Evolutionary conservation across 1,140 invertebrate genomes (phyloP).

Genomic region (Ceratina australensis): DNA sequence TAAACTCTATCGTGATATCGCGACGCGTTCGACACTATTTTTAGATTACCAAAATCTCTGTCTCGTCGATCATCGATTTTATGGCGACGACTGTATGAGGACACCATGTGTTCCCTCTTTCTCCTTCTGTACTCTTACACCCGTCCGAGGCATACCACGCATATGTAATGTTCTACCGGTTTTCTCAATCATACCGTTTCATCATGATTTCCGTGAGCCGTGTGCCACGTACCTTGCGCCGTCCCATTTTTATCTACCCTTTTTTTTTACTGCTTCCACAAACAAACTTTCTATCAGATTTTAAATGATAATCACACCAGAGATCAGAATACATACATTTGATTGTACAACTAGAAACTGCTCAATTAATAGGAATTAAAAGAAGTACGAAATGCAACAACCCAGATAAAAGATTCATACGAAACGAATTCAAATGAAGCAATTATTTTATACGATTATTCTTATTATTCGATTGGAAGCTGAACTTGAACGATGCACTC

Average conservation of each 20-base stretch:
- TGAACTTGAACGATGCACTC: neutral
- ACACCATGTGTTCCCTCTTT: slow-evolving; percentile 62
- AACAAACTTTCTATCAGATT: neutral
- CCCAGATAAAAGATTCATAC: too few relatives aligned
- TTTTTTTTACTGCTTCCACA: neutral
- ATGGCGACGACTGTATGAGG: slow-evolving; percentile 42
- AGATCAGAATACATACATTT: too few relatives aligned
- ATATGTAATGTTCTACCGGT: slow-evolving; percentile 48
- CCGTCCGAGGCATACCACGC: slow-evolving; percentile 39
- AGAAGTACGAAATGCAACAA: too few relatives aligned
- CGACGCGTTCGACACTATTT: too few relatives aligned
- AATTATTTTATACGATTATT: too few relatives aligned
- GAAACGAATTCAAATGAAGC: too few relatives aligned
- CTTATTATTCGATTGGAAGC: neutral
- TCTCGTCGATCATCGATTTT: too few relatives aligned
- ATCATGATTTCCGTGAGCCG: slow-evolving; percentile 44
- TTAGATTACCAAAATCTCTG: too few relatives aligned
- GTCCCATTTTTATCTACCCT: neutral
- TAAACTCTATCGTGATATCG: too few relatives aligned
- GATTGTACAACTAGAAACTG: too few relatives aligned
- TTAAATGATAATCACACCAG: too few relatives aligned
- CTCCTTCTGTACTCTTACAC: slow-evolving; percentile 42
- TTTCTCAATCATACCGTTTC: slow-evolving; percentile 49
- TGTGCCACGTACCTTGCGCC: slow-evolving; percentile 18
- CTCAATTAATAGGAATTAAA: too few relatives aligned